Evolutionary conservation across 2,797 vertebrate genomes (phyloP), one percentile per base, ranked within the genome.

Genomic region (Moxostoma hubbsi): DNA sequence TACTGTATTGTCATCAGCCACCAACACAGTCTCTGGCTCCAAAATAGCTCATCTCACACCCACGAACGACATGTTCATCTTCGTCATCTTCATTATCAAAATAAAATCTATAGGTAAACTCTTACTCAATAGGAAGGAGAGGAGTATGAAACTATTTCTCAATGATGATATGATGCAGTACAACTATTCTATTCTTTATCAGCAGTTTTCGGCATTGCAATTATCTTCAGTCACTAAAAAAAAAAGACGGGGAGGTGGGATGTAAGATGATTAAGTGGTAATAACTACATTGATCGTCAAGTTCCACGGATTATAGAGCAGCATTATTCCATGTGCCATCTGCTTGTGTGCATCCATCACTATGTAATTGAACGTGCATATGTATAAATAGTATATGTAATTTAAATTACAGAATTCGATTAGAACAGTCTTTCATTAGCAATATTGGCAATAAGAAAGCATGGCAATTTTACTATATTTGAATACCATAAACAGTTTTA

Each of bases 281-380:
- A 72, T 72, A 79, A 79, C 51, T 72, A 64, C 68, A 79, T 47
- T 64, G 69, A 73, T 79, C 18, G 68, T 64, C 12, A 72, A 49
- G 9, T 79, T 64, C 9, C 0, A 9, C 4, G 68, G 77, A 79
- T 79, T 79, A 79, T 9, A 54, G 55, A 70, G 75, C 24, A 24
- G 65, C 57, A 79, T 79, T 71, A 72, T 15, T 65, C 5, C 51
- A 50, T 57, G 36, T 5, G 45, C 77, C 77, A 79, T 73, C 77
- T 79, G 77, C 68, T 64, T 9, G n/a, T 68, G 36, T 36, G 36
- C 36, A 47, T 65, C 50, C 50, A 55, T 51, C 57, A 24, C 13
- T 53, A 47, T n/a, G 12, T 51, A 61, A 68, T 1, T 18, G 46
- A 45, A 51, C 16, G 0, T 13, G 43, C 43, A 46, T 11, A 15